Conservation (phyloP, 2,113 vertebrate species). For the Carollia perspicillata region DNA sequence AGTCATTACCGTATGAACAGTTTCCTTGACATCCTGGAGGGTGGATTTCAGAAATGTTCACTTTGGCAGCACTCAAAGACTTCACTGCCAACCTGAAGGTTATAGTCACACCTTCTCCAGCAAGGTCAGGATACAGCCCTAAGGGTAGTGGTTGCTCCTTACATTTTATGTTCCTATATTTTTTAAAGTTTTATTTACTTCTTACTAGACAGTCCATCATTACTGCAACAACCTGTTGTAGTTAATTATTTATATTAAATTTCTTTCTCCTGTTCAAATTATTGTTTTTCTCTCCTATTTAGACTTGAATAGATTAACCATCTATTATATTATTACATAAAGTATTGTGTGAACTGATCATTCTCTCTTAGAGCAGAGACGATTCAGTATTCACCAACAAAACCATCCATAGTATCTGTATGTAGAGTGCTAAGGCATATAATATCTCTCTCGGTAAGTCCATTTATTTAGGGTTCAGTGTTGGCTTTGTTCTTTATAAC, state of each 20-base stretch:
- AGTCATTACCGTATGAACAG: neutral
- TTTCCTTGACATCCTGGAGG: neutral
- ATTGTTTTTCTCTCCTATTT: neutral
- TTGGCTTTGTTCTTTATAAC: neutral
- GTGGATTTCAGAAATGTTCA: neutral
- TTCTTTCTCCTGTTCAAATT: neutral
- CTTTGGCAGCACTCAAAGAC: neutral
- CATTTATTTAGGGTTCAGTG: neutral
- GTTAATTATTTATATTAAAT: neutral
- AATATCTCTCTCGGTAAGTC: neutral
- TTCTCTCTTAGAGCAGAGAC: neutral
- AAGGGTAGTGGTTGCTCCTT: neutral
- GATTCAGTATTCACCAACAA: neutral
- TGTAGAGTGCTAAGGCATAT: neutral
- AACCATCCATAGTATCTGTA: neutral
- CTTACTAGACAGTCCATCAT: neutral
- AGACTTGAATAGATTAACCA: neutral
- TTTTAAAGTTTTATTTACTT: neutral
- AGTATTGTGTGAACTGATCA: neutral
- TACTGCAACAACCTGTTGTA: neutral
- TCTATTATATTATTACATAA: neutral
- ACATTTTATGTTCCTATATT: neutral
- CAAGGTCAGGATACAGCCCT: neutral
- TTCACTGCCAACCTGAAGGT: neutral
- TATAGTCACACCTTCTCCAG: neutral